Percentiles rank a stretch among this genome's conserved stretches.
Evolutionary conservation across 1,140 invertebrate species (phyloP).

Genomic region (Drosophila lacteicornis): DNA sequence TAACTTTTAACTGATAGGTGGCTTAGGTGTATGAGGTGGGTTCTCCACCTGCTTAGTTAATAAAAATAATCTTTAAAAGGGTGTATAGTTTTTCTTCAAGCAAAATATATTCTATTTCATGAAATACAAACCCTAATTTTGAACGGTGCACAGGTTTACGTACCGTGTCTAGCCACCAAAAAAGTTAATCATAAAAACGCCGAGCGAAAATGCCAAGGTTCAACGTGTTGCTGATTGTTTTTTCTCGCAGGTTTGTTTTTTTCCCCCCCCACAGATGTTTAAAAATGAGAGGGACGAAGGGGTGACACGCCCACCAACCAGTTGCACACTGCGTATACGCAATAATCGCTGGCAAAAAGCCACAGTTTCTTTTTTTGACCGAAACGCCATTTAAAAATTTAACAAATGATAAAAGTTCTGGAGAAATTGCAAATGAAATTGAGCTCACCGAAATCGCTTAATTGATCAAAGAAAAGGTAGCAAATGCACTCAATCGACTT

Average conservation of each 20-base stretch:
- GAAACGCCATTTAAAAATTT: conserved; percentile 5
- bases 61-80: not conserved
- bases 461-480: not conserved
- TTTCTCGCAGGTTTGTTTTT: conserved; percentile 14
- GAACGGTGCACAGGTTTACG: conserved; percentile 3
- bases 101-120: no score
- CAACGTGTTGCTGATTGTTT: conserved; percentile 74
- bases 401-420: conserved; percentile 1
- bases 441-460: conserved; percentile 24
- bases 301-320: conserved; percentile 35
- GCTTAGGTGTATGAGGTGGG: no score
- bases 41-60: not conserved
- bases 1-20: not conserved
- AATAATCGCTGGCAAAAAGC: conserved; percentile 20
- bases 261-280: not conserved
- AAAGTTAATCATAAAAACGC: conserved; percentile 67
- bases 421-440: not conserved
- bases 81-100: no score
- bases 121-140: no score
- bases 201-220: conserved; percentile 66
- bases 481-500: conserved; percentile 31
- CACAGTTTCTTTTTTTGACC: not conserved
- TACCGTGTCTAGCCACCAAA: conserved; percentile 12
- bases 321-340: conserved; percentile 66
- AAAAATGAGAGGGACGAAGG: conserved; percentile 8